These are phyloP conservation scores for Umimayanthus chanpuru DNA, from an alignment of 92 coral and sea anemone genomes.

Conservation along the genomic window DNA sequence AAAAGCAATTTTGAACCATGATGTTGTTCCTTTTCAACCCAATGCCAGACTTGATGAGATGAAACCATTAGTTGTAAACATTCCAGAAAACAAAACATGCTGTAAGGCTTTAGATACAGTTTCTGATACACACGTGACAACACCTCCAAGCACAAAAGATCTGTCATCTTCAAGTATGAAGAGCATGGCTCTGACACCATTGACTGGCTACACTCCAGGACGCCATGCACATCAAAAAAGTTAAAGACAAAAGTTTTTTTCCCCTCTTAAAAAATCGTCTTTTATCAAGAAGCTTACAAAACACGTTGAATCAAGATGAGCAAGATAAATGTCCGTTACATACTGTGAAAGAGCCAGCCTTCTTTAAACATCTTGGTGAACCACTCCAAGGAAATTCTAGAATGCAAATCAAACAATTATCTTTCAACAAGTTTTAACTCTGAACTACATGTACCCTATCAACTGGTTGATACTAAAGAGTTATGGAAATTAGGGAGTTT, in stretches of 20 bases:
- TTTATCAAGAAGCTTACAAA: neutral
- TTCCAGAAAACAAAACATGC: neutral
- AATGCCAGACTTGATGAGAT: slow-evolving; percentile 28
- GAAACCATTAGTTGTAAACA: slow-evolving; percentile 34
- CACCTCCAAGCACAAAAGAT: neutral
- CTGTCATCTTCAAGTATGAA: neutral
- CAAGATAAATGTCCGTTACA: neutral
- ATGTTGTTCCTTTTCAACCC: slow-evolving; percentile 20
- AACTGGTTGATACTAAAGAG: slow-evolving; percentile 36
- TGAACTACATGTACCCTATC: slow-evolving; percentile 11
- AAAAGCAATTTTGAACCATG: slow-evolving; percentile 38
- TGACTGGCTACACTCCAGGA: slow-evolving; percentile 30
- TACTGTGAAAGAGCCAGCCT: neutral
- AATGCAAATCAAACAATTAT: slow-evolving; percentile 11
- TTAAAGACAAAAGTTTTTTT: neutral
- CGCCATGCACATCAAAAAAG: slow-evolving; percentile 40
- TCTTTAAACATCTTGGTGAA: neutral
- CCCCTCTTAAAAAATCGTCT: slow-evolving; percentile 3
- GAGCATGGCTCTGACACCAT: neutral
- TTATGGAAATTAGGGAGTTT: slow-evolving; percentile 50
- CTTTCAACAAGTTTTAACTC: neutral
- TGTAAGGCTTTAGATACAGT: neutral
- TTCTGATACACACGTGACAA: neutral
- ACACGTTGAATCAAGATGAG: slow-evolving; percentile 16
- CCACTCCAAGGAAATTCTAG: neutral